phyloP scores from a whole-genome alignment of 37 sponge, comb jelly and placozoan genomes.

The Oscarella lobularis region DNA sequence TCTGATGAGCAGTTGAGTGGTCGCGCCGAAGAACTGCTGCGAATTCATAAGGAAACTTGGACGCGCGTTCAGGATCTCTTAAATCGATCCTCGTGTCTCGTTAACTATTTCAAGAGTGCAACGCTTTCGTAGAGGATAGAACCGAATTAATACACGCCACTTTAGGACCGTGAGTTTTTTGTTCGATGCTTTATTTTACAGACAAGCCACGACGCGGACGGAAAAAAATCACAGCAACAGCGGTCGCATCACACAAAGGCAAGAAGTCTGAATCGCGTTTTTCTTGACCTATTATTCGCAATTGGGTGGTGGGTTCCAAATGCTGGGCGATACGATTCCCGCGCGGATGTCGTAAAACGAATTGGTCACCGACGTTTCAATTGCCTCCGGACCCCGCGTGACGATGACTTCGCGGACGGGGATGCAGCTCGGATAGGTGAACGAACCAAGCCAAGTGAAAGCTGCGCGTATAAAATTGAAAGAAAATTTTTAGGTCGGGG shows the following conservation, averaged over 20 bases:
- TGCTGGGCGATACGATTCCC: neutral
- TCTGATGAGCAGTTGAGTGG: neutral
- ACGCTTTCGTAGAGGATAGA: constrained; percentile 40
- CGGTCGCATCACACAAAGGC: too few relatives aligned
- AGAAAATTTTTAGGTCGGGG: too few relatives aligned
- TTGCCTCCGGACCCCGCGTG: neutral
- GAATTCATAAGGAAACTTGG: constrained; percentile 33
- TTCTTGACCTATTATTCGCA: too few relatives aligned
- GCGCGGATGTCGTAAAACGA: neutral
- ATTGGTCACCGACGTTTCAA: neutral
- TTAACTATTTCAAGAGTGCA: constrained; percentile 54
- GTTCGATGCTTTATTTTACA: too few relatives aligned
- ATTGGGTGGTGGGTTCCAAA: neutral
- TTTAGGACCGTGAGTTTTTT: too few relatives aligned
- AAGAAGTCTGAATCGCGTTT: too few relatives aligned
- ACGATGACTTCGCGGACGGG: constrained; percentile 2
- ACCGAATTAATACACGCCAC: too few relatives aligned
- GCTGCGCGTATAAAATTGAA: too few relatives aligned
- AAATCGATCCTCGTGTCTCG: constrained; percentile 39
- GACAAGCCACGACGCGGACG: too few relatives aligned
- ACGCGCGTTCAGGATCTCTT: constrained; percentile 28
- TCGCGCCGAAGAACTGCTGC: constrained; percentile 23
- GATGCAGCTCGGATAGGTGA: neutral
- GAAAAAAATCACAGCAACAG: too few relatives aligned
- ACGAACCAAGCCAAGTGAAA: constrained; percentile 4